Evolutionary conservation across 2,888 invertebrate species (phyloP).

Genomic region (Cacoxenus indagator): DNA sequence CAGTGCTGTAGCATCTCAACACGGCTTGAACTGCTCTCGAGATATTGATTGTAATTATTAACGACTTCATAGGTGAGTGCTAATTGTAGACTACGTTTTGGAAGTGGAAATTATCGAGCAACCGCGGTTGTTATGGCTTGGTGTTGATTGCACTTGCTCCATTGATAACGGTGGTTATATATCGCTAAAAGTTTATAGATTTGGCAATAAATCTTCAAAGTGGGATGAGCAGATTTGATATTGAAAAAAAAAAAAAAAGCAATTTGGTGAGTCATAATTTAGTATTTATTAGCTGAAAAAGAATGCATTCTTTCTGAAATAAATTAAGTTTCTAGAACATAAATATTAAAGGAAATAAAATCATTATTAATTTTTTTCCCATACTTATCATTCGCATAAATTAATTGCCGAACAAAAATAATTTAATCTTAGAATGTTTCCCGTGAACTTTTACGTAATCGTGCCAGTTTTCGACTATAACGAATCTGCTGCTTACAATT

Average conservation of each 20-base stretch:
- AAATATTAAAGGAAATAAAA: background rate
- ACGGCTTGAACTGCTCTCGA: background rate
- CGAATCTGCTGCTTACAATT: background rate
- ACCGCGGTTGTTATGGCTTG: background rate
- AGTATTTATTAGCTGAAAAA: no score
- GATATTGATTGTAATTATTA: slow-evolving; percentile 45
- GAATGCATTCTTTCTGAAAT: no score
- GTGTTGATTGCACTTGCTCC: background rate
- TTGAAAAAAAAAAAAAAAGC: no score
- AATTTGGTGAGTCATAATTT: no score
- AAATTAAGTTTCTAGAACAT: background rate
- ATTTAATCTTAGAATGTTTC: slow-evolving; percentile 1
- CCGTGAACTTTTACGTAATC: background rate
- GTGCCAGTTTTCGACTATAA: background rate
- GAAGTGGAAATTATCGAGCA: slow-evolving; percentile 12
- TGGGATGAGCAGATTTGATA: background rate
- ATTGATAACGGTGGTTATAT: background rate
- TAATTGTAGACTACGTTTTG: slow-evolving; percentile 46
- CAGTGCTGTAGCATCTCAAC: slow-evolving; percentile 13
- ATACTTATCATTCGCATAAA: background rate
- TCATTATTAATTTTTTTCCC: background rate
- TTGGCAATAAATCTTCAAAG: background rate
- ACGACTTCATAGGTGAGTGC: slow-evolving; percentile 57
- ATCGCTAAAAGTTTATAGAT: background rate
- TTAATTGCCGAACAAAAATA: no score